Evolutionary conservation across 2,113 vertebrate species (phyloP).

Genomic region (Aldabrachelys gigantea): DNA sequence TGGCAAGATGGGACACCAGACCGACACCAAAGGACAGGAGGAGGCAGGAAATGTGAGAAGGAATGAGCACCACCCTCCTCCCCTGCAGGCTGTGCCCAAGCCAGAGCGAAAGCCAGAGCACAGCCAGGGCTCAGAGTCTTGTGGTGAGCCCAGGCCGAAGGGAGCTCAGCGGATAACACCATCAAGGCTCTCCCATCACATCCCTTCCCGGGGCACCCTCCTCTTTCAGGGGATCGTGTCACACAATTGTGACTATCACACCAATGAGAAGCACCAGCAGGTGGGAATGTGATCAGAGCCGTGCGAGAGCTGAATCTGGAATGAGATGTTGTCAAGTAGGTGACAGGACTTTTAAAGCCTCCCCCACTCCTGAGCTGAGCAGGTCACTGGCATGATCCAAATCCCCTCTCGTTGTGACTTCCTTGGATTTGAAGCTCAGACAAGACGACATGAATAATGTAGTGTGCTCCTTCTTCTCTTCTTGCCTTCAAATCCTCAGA

Average conservation of each 20-base stretch:
- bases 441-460: slow-evolving; percentile 87
- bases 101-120: fast-evolving
- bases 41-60: neutral
- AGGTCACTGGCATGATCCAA: slow-evolving; percentile 78
- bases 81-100: fast-evolving
- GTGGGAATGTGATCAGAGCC: neutral
- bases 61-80: neutral
- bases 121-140: neutral
- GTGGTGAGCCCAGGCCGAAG: neutral
- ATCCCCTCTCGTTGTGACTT: slow-evolving; percentile 52
- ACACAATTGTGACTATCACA: neutral
- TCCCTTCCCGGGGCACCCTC: neutral
- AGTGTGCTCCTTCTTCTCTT: slow-evolving; percentile 77
- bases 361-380: slow-evolving; percentile 29
- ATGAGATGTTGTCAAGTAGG: slow-evolving; percentile 1
- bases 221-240: neutral
- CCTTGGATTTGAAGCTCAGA: slow-evolving; percentile 79
- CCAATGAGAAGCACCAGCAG: fast-evolving
- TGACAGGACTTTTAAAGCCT: slow-evolving; percentile 37
- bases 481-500: slow-evolving; percentile 88
- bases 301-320: neutral
- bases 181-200: neutral
- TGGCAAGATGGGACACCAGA: neutral
- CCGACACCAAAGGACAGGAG: neutral
- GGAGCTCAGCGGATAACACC: neutral